Conservation (phyloP, 2,113 vertebrate species). For the Gymnogyps californianus region DNA sequence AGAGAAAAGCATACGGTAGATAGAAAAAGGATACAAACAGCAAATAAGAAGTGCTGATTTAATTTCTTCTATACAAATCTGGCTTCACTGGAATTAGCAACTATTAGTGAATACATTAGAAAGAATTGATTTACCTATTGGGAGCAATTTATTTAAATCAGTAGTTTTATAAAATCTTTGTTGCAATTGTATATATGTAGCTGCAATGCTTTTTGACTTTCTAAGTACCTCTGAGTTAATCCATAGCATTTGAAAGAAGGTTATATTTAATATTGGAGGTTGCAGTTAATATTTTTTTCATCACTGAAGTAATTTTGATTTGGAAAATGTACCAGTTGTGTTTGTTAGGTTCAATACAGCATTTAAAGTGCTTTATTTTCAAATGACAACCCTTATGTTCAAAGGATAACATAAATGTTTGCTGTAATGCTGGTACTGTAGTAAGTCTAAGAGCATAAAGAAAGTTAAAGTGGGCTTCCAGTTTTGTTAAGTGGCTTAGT, state of each 20-base stretch:
- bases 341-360: background rate
- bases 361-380: background rate
- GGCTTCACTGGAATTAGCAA: background rate
- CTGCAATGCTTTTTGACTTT: background rate
- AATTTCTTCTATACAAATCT: background rate
- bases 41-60: background rate
- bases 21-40: background rate
- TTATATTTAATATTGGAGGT: background rate
- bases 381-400: background rate
- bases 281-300: background rate
- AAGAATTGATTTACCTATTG: background rate
- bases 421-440: background rate
- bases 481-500: background rate
- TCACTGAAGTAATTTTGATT: constrained; percentile 12
- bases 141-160: background rate
- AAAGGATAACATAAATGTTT: background rate
- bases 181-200: background rate
- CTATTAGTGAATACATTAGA: background rate
- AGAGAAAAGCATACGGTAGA: background rate
- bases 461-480: background rate
- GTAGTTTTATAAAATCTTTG: background rate
- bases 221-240: background rate
- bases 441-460: background rate
- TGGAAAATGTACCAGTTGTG: constrained; percentile 47
- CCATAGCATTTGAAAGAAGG: background rate